These are phyloP conservation scores for Crossaster papposus DNA, from an alignment of 53 echinoderm and acorn worm species.

Conservation along the genomic window DNA sequence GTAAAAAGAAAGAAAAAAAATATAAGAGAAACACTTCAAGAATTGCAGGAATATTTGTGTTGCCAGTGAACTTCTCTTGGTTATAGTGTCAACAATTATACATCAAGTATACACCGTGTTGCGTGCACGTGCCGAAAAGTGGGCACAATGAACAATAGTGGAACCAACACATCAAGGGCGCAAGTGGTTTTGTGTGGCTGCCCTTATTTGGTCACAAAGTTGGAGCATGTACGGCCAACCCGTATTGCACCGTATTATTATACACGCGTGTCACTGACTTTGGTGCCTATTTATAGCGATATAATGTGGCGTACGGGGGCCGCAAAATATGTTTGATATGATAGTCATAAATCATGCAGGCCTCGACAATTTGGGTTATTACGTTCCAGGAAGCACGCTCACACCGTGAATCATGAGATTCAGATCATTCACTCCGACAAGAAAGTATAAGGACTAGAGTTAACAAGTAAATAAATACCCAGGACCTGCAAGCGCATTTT, in stretches of 20 bases:
- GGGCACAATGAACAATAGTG: background rate
- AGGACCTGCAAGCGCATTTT: too few relatives aligned
- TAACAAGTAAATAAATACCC: too few relatives aligned
- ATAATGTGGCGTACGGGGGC: background rate
- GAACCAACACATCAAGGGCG: background rate
- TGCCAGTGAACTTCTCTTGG: too few relatives aligned
- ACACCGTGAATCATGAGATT: background rate
- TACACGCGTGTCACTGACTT: background rate
- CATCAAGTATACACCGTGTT: background rate
- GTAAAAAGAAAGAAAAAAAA: too few relatives aligned
- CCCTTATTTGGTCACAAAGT: slow-evolving; percentile 48
- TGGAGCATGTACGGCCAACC: background rate
- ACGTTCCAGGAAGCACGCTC: background rate
- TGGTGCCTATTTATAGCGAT: too few relatives aligned
- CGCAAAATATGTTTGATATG: slow-evolving; percentile 27
- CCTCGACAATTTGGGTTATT: background rate
- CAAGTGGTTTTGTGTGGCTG: slow-evolving; percentile 14
- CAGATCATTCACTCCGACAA: background rate
- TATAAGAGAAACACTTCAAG: too few relatives aligned
- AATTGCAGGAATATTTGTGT: too few relatives aligned
- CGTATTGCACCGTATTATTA: background rate
- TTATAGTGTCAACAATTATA: too few relatives aligned
- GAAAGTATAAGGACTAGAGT: too few relatives aligned
- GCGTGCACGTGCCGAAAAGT: background rate
- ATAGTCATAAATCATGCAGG: slow-evolving; percentile 5